These are phyloP conservation scores for Zaprionus davidi DNA, from an alignment of 1,140 invertebrate genomes.

Conservation along the genomic window DNA sequence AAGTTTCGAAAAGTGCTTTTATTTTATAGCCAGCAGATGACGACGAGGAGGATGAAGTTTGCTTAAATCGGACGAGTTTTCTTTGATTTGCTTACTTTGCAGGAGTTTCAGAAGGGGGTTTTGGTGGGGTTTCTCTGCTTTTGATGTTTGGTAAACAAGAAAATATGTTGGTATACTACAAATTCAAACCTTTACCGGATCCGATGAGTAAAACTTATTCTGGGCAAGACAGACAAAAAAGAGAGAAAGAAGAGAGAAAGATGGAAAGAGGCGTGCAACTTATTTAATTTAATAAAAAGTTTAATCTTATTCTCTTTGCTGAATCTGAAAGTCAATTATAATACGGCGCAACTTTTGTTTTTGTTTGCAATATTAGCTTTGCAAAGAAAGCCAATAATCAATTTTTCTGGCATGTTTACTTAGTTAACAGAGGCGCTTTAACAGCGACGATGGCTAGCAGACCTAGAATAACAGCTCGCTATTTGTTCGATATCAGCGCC, in stretches of 20 bases:
- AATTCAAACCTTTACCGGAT: constrained; percentile 16
- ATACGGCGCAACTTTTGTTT: constrained; percentile 15
- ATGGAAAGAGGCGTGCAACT: constrained; percentile 39
- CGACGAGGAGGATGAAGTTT: constrained; percentile 26
- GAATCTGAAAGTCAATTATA: constrained; percentile 45
- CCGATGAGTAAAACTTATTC: background rate
- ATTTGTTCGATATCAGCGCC: constrained; percentile 41
- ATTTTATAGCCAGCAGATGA: constrained; percentile 10
- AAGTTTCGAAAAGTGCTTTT: constrained; percentile 39
- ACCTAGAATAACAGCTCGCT: constrained; percentile 10
- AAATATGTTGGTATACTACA: constrained; percentile 28
- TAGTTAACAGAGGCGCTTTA: constrained; percentile 34
- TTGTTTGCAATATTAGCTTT: constrained; percentile 28
- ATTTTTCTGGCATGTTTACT: constrained; percentile 48
- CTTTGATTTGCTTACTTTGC: constrained; percentile 40
- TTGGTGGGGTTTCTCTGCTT: constrained; percentile 12
- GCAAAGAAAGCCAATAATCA: constrained; percentile 56
- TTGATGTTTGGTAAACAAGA: constrained; percentile 26
- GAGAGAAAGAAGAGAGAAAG: background rate
- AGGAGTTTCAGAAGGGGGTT: background rate
- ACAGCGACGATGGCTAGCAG: constrained; percentile 13
- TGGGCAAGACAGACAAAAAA: background rate
- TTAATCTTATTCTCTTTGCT: constrained; percentile 41
- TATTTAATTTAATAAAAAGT: constrained; percentile 56
- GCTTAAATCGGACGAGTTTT: constrained; percentile 37